Percentiles rank a stretch among this genome's conserved stretches.
These are phyloP conservation scores for Limonius californicus DNA, from an alignment of 1,140 invertebrate genomes.

Conservation along the genomic window DNA sequence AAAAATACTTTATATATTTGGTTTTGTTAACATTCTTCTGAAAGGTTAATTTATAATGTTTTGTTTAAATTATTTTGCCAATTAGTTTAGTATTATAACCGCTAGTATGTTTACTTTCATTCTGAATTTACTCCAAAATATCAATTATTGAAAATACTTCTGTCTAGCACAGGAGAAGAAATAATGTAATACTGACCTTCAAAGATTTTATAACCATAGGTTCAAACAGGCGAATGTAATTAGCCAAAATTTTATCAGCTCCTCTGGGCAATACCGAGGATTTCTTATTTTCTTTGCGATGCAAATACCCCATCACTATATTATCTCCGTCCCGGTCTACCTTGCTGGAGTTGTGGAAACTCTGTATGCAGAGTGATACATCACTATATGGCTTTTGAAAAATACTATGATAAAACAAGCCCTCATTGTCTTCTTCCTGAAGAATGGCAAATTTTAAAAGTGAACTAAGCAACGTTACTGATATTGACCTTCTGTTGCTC, in stretches of 20 bases:
- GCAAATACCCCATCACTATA: constrained; percentile 46
- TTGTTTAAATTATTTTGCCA: too few species aligned
- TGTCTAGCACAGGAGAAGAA: too few species aligned
- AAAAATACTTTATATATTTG: too few species aligned
- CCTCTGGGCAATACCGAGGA: constrained; percentile 45
- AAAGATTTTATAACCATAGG: constrained; percentile 83
- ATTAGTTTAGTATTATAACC: too few species aligned
- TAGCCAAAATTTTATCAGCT: constrained; percentile 65
- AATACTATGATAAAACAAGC: constrained; percentile 40
- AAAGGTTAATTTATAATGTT: too few species aligned
- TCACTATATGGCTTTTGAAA: constrained; percentile 41
- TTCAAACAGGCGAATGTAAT: constrained; percentile 84
- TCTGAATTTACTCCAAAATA: too few species aligned
- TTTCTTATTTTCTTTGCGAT: constrained; percentile 49
- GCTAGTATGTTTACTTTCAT: too few species aligned
- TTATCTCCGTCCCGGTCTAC: constrained; percentile 38
- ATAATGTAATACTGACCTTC: constrained; percentile 52
- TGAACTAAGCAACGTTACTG: not conserved
- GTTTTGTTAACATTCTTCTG: too few species aligned
- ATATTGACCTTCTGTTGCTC: constrained; percentile 9
- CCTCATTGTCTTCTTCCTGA: not conserved
- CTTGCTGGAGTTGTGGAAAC: constrained; percentile 36
- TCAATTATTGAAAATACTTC: too few species aligned
- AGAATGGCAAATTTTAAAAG: not conserved
- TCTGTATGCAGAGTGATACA: constrained; percentile 35